Conservation (phyloP, 1,140 invertebrate species). For the Cydia amplana region DNA sequence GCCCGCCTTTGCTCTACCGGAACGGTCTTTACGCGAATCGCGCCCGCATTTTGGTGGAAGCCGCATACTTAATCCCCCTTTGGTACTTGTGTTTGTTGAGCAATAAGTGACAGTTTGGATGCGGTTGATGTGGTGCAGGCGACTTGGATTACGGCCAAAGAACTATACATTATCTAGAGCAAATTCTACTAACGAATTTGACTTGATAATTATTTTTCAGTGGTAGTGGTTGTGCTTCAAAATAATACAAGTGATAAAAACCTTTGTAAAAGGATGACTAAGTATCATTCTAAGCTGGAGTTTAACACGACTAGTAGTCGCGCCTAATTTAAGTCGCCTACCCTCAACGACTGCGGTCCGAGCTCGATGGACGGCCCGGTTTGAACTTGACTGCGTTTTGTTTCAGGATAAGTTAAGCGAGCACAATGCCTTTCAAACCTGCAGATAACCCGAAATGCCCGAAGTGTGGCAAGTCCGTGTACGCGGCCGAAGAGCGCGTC, state of each 20-base stretch:
- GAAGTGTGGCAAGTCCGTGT: constrained; percentile 98
- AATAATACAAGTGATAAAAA: constrained; percentile 11
- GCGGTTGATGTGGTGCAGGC: constrained; percentile 64
- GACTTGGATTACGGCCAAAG: constrained; percentile 70
- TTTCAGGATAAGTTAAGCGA: constrained; percentile 82
- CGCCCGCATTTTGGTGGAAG: constrained; percentile 54
- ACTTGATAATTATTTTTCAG: constrained; percentile 14
- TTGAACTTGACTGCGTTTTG: constrained; percentile 50
- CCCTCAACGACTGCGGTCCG: neutral
- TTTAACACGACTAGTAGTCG: neutral
- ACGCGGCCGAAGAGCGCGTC: constrained; percentile 98
- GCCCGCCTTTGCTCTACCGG: constrained; percentile 53
- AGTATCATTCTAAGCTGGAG: neutral
- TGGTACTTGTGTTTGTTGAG: constrained; percentile 60
- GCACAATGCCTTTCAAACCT: constrained; percentile 98
- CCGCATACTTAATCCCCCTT: constrained; percentile 49
- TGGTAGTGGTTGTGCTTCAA: constrained; percentile 7
- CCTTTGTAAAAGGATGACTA: neutral
- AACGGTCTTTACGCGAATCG: constrained; percentile 48
- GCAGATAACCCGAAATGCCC: constrained; percentile 98
- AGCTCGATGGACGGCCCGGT: constrained; percentile 10
- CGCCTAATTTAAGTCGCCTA: constrained; percentile 13
- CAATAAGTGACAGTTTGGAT: constrained; percentile 68
- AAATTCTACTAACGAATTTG: constrained; percentile 57
- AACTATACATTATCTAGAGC: constrained; percentile 61